phyloP scores from a whole-genome alignment of 2,888 invertebrate species.

The Autographa pulchrina region DNA sequence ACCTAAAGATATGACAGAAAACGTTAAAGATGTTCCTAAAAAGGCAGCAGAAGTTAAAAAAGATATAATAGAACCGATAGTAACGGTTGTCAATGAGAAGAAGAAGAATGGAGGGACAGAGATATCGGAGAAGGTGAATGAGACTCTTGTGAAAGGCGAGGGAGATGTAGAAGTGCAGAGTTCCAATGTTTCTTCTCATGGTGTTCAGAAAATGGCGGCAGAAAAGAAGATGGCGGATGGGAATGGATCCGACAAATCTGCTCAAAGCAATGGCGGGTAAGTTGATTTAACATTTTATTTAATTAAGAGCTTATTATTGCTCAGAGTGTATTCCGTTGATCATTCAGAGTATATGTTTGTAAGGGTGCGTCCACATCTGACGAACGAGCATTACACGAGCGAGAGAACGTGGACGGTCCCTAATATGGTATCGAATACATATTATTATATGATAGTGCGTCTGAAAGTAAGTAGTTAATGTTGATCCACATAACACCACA shows the following conservation, averaged over 20 bases:
- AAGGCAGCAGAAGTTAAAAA: conserved; percentile 66
- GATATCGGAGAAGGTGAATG: conserved; percentile 76
- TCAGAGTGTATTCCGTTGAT: too few species aligned
- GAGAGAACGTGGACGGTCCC: too few species aligned
- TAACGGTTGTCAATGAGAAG: conserved; percentile 83
- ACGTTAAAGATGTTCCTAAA: conserved; percentile 56
- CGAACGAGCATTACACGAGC: too few species aligned
- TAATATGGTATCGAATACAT: too few species aligned
- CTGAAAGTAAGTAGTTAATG: too few species aligned
- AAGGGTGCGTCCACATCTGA: too few species aligned
- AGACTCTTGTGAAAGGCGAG: conserved; percentile 88
- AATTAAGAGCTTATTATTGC: too few species aligned
- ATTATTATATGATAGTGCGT: too few species aligned
- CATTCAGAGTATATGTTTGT: too few species aligned
- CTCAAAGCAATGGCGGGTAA: conserved; percentile 86
- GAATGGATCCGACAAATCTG: conserved; percentile 78
- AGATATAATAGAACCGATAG: conserved; percentile 78
- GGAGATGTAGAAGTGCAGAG: conserved; percentile 90
- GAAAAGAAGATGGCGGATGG: conserved; percentile 74
- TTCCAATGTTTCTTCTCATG: conserved; percentile 86
- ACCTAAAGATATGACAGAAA: conserved; percentile 71
- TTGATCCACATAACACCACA: too few species aligned
- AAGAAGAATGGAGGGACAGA: conserved; percentile 71
- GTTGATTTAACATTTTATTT: conserved; percentile 52
- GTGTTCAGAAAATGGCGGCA: conserved; percentile 68